Base-by-base conservation (phyloP, 2,113 vertebrate species). In the Phyllostomus discolor region DNA sequence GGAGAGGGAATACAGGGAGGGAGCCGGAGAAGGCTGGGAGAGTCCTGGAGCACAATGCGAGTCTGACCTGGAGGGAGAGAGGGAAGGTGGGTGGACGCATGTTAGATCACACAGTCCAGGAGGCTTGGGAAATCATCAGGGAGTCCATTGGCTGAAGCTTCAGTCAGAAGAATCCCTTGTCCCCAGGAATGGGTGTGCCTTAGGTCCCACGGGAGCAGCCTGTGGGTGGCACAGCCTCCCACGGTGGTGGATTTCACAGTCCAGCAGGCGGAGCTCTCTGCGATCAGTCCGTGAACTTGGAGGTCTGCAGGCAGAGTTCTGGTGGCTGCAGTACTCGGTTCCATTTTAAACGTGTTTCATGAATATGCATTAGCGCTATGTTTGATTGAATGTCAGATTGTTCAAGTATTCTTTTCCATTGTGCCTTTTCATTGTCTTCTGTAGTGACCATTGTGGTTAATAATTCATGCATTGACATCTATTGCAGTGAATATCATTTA, bases 401-500 rank as follows among this genome's bases (percentile, higher is more conserved):
- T 35, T 80, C 22, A 66, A 79, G 4, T 75, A 24, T 75, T 48
- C 35, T 72, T 91, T 87, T 52, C 31, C 41, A 64, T 73, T 76
- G 20, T 88, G 24, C 19, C n/a, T 67, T 67, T 75, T 80, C 33
- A 62, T 85, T 41, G 62, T 16, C 35, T 85, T 88, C 10, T 24
- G n/a, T 20, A 35, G 48, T 90, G 48, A 33, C 54, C 88, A 43
- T 59, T 72, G 54, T 48, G 38, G 41, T 73, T 78, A 82, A 91
- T 66, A 86, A 81, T 89, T 67, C 78, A 90, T 43, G 28, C 10
- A n/a, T 22, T 89, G 10, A 82, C 17, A 52, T 88, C 46, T 82
- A 75, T 52, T 62, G 38, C 57, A 82, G 72, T 20, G 33, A 87
- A 84, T 86, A 86, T 72, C 22, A 79, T 73, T 86, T 86, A 33